Evolutionary conservation across 2,113 vertebrate genomes (phyloP).

Genomic region (Chloroceryle aenea): DNA sequence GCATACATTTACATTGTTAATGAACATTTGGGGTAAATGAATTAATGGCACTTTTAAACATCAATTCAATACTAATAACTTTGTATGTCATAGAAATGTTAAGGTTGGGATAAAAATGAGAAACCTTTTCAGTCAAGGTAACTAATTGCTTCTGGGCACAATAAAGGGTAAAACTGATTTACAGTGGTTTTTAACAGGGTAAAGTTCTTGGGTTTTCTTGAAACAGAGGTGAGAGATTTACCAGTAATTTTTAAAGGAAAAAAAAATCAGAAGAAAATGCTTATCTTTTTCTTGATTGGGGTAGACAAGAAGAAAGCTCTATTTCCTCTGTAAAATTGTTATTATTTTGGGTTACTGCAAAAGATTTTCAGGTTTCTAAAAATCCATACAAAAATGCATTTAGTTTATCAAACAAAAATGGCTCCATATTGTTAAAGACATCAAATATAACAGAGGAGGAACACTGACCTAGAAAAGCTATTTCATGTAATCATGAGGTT

Average conservation of each 20-base stretch:
- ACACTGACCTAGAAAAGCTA: slow-evolving; percentile 31
- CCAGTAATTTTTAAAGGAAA: not conserved
- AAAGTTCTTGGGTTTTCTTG: slow-evolving; percentile 43
- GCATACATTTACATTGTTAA: slow-evolving; percentile 99
- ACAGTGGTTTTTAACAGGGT: slow-evolving; percentile 38
- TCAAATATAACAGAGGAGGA: not conserved
- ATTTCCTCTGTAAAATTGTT: not conserved
- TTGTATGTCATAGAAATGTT: slow-evolving; percentile 86
- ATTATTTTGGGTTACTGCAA: slow-evolving; percentile 13
- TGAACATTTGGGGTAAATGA: slow-evolving; percentile 93
- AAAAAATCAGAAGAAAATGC: not conserved
- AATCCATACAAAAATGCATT: not conserved
- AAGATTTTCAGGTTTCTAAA: slow-evolving; percentile 3
- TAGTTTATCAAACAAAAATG: not conserved
- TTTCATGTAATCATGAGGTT: not conserved
- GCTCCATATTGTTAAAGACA: not conserved
- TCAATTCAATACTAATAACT: slow-evolving; percentile 90
- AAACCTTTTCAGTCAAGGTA: slow-evolving; percentile 79
- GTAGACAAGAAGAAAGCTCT: not conserved
- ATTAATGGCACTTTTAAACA: slow-evolving; percentile 93
- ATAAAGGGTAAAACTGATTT: slow-evolving; percentile 77
- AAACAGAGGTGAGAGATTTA: slow-evolving; percentile 38
- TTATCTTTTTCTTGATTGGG: not conserved
- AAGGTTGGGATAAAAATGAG: slow-evolving; percentile 78
- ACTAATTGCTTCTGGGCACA: slow-evolving; percentile 80